A percentile compares a stretch with the other conserved stretches of the same genome.
These are phyloP conservation scores for Tetranychus piercei DNA, from an alignment of 2,888 invertebrate genomes.

Conservation along the genomic window DNA sequence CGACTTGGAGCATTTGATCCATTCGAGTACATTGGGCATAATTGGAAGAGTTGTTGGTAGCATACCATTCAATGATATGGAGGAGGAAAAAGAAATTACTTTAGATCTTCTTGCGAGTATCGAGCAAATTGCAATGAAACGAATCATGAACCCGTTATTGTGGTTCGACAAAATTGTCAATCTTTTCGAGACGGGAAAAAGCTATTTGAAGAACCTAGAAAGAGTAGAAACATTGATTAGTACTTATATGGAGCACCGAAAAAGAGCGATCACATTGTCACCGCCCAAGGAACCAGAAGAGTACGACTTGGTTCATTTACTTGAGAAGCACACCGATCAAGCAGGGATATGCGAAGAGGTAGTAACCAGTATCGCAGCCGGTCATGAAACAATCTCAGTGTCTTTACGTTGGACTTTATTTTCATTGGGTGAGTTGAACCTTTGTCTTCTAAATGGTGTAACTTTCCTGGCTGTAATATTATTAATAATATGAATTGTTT, in stretches of 20 bases:
- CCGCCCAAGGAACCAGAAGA: too few relatives aligned
- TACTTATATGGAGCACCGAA: too few relatives aligned
- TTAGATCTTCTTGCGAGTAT: background rate
- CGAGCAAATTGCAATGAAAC: background rate
- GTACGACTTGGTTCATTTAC: too few relatives aligned
- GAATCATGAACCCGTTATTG: background rate
- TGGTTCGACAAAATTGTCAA: background rate
- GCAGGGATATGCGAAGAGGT: background rate
- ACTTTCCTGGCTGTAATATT: too few relatives aligned
- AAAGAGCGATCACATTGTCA: too few relatives aligned
- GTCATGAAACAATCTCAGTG: background rate
- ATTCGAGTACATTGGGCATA: background rate
- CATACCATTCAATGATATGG: background rate
- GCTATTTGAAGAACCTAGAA: background rate
- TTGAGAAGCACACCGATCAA: background rate
- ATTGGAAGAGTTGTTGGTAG: background rate
- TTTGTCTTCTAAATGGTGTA: too few relatives aligned
- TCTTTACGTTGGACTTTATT: background rate
- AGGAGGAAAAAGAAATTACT: background rate
- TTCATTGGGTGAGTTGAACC: background rate
- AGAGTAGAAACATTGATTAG: background rate
- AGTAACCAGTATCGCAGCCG: background rate
- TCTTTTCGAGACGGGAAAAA: background rate
- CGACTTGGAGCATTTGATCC: background rate
- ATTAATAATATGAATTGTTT: background rate